Evolutionary conservation across 2,113 vertebrate genomes (phyloP), one percentile per base, ranked within the genome.

Genomic region (Sakesphorus luctuosus): DNA sequence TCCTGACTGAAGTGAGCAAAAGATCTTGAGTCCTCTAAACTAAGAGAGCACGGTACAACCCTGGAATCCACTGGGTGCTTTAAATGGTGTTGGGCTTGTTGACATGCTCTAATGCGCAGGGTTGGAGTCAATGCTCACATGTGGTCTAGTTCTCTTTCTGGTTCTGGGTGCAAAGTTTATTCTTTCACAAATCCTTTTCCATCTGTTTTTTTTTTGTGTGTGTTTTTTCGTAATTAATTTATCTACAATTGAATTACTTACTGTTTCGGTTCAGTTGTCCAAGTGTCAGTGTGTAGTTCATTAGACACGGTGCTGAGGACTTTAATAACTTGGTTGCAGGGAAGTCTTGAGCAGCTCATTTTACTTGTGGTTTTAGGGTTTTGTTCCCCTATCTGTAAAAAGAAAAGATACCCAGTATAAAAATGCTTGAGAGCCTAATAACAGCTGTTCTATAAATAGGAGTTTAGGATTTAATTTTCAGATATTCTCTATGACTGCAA

Each of bases 1-100:
- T 40, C 59, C 84, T 87, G 81, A 66, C 18, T 89, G 67, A 97
- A 97, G 97, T 97, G 97, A 98, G 97, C 96, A 95, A 88, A 49
- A 73, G 91, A 47, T 74, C 24, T 26, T 73, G 19, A 44, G 25
- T 89, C 20, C 47, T 79, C 33, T 78, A 31, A 69, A 49, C 24
- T 78, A 24, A 61, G 47, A 75, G 28, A 59, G 47, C 81, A 29
- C 1, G 1, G 67, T 20, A 28, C 58, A 69, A 25, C 24, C 9
- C 3, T 58, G 33, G 18, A 74, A 18, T 62, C 38, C 88, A 89
- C 56, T 3, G 16, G 35, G 72, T 47, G 26, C 43, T 59, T 49
- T 26, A 65, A 33, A 8, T 24, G 82, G 90, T 88, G 85, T 40
- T 82, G 86, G 84, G 16, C 33, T 77, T 78, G 84, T 75, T 61